Evolutionary conservation across 2,113 vertebrate species (phyloP), one percentile per base, ranked within the genome.

Genomic region (Aptenodytes patagonicus): DNA sequence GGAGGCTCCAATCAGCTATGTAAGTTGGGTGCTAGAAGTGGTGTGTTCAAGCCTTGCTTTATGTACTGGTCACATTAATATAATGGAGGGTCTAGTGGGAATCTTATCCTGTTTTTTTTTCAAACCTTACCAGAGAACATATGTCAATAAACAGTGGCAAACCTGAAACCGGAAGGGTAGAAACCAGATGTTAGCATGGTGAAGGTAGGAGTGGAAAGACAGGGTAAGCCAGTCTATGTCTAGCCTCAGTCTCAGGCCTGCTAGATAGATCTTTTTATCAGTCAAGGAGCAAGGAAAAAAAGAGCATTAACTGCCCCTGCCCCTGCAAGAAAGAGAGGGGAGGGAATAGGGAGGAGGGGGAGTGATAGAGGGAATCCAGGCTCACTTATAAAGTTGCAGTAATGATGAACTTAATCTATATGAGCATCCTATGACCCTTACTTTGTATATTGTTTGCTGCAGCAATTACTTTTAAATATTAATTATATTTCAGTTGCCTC

Each of bases 51-150:
- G 3, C 3, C 22, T 58, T 36, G 7, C 1, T 71, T 85, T 66
- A 7, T 21, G 22, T 26, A 21, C 34, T 36, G 5, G 5, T 49
- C 4, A 1, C 0, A 1, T 22, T 17, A 90, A 75, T 31, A 20
- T 26, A 72, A 42, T 8, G 7, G 4, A 8, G 12, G 4, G 13
- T n/a, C 13, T 51, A 46, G 17, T 19, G 12, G 20, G 7, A 64
- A 76, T 42, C 17, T 55, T 55, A 55, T 4, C 13, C 6, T 70
- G 29, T 60, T 87, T 88, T 49, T 1, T 64, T 82, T 36, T 66
- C 57, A 68, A 82, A 20, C 10, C 3, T 51, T 38, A 79, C 19
- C 2, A 19, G 51, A 62, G 9, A 32, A 17, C 3, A 10, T 26
- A 25, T 6, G 11, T 36, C 36, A 84, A 44, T 65, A 57, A 73